These are phyloP conservation scores for Mythimna ferrago DNA, from an alignment of 2,888 invertebrate genomes.

Conservation along the genomic window DNA sequence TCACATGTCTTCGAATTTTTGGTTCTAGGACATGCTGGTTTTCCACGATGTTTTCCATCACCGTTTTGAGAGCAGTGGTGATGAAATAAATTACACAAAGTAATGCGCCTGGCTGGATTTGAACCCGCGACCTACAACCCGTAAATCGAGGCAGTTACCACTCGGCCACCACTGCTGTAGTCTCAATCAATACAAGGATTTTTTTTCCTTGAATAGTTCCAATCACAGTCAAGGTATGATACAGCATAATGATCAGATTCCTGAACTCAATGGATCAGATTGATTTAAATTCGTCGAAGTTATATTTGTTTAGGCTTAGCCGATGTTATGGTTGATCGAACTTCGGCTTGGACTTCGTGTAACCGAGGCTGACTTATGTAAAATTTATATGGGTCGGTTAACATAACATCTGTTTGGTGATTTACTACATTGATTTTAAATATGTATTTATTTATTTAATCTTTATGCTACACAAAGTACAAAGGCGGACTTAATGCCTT, in stretches of 20 bases:
- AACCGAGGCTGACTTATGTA: slow-evolving; percentile 2
- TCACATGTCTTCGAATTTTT: too few species aligned
- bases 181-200: too few species aligned
- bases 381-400: slow-evolving; percentile 16
- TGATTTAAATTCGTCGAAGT: slow-evolving; percentile 53
- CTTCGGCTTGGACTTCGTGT: slow-evolving; percentile 13
- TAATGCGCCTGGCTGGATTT: too few species aligned
- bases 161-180: too few species aligned
- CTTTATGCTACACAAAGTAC: too few species aligned
- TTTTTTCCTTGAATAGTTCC: background rate
- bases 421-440: background rate
- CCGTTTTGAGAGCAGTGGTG: too few species aligned
- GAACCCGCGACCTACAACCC: too few species aligned
- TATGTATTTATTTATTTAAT: background rate
- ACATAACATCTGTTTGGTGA: background rate
- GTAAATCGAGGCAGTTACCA: too few species aligned
- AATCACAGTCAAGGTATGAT: background rate
- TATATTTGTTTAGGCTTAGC: slow-evolving; percentile 52
- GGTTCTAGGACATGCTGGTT: too few species aligned
- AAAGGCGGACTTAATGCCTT: too few species aligned
- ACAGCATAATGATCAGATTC: background rate
- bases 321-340: slow-evolving; percentile 23
- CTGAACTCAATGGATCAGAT: slow-evolving; percentile 29
- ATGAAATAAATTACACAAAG: too few species aligned
- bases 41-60: too few species aligned